Evolutionary conservation across 2,113 vertebrate genomes (phyloP), one percentile per base, ranked within the genome.

Genomic region (Epinephelus moara): DNA sequence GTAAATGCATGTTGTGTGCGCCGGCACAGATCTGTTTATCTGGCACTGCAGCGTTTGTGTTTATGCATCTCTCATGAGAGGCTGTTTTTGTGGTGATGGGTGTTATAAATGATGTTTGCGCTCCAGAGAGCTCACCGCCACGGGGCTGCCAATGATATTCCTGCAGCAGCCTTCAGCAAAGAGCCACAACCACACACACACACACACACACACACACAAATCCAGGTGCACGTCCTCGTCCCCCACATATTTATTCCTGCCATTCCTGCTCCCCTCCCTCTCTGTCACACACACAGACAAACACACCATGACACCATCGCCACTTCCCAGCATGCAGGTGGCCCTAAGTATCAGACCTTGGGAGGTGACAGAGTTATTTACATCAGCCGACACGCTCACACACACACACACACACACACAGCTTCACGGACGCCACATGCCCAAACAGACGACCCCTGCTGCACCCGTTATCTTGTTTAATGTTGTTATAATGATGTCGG

Each of bases 291-390:
- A 17, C 19, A 42, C 30, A 55, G 11, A 49, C 37, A 84, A 2
- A 72, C 53, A 30, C 70, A 61, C 81, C 40, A 40, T 4, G 45
- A 85, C 79, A 84, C 69, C 69, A 55, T 56, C 84, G 76, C 60
- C 75, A 78, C 76, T 66, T 81, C 81, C 49, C 83, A 80, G 79
- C 89, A 72, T 85, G 59, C 76, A 84, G 69, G 76, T 85, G 73
- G 76, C 86, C 55, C 73, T 69, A 62, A 82, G 64, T 61, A 73
- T 74, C 71, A 82, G 55, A 86, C 91, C 66, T 85, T 37, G 0
- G 71, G 77, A 87, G 60, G 74, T 85, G 70, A 89, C 76, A 49
- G 67, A 69, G 70, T 85, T 77, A 85, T 88, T 93, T 88, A 88
- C 84, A 89, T 85, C 80, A 82, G 25, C 68, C 19, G 57, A 76